These are phyloP conservation scores for Rhizoglyphus robini DNA, from an alignment of 1,140 invertebrate species.

Conservation along the genomic window DNA sequence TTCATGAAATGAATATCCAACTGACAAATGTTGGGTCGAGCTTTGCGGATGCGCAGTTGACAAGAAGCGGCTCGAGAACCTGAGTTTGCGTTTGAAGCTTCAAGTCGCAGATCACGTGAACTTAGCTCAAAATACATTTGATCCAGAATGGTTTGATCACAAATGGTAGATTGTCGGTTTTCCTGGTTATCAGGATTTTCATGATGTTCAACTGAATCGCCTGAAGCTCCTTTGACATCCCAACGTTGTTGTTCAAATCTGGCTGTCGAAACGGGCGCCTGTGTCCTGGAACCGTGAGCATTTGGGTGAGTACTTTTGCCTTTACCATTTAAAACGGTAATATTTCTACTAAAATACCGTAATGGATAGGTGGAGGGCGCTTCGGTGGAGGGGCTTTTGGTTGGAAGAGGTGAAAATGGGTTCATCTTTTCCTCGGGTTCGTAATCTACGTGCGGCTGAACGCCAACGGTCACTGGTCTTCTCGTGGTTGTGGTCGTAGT, in stretches of 20 bases:
- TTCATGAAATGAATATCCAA: conserved; percentile 23
- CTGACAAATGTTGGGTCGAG: conserved; percentile 22
- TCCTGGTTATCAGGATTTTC: too few species aligned
- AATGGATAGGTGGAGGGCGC: neutral
- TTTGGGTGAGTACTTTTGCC: too few species aligned
- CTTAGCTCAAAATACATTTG: neutral
- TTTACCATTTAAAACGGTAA: neutral
- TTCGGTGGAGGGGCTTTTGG: neutral
- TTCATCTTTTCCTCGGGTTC: neutral
- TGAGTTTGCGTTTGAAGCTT: neutral
- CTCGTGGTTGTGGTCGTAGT: neutral
- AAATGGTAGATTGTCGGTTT: neutral
- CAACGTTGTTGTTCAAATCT: neutral
- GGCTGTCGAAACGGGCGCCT: too few species aligned
- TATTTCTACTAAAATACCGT: conserved; percentile 7
- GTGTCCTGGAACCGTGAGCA: too few species aligned
- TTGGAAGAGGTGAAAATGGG: neutral
- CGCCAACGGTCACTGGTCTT: neutral
- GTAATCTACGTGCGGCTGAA: neutral
- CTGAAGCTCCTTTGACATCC: too few species aligned
- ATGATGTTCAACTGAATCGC: too few species aligned
- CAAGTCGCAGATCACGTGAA: neutral
- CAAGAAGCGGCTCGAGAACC: neutral
- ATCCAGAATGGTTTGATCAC: neutral
- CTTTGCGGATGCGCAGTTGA: conserved; percentile 17